Base-by-base conservation (phyloP, 1,140 invertebrate species). In the Pemphigus obesinymphae region DNA sequence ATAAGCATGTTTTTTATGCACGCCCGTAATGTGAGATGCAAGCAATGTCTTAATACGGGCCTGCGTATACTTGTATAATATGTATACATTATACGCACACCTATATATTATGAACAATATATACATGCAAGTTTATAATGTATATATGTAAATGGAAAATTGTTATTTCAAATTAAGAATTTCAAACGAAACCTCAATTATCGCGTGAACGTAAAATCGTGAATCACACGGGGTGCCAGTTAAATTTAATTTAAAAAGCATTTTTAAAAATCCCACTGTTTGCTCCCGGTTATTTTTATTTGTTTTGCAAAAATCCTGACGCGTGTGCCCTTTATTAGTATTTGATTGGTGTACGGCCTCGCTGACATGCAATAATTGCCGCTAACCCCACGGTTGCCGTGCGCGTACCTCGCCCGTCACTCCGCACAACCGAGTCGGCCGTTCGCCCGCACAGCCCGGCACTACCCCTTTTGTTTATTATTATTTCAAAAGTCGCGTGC, bases 401-500 rank as follows among this genome's bases (percentile, higher is more conserved):
- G 26, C 26, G 11, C 26, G 70, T 20, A 45, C 70, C 17, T 15
- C 26, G n/a, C 45, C 72, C 26, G 45, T 4, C 48, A 3, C 68
- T 15, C 68, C 17, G 0, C 17, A 29, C 68, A 29, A 75, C 72
- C 72, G 70, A n/a, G 40, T 23, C 73, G 73, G 31, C n/a, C 50
- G 50, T 53, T 37, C 20, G 17, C n/a, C 76, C 34, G 31, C 55
- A 78, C 45, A 37, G 26, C 20, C n/a, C 50, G 1, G 10, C 8
- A 78, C 76, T 61, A 80, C 76, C 76, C 76, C 76, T 80, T 73
- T 80, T 80, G 76, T 80, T 80, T 80, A 80, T 80, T 80, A 80
- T 80, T 80, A 80, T 80, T 80, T 58, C 76, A 80, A 80, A 80
- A 80, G 76, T 80, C 76, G 76, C 76, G 76, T 80, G 76, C 76